Evolutionary conservation across 2,113 vertebrate species (phyloP).

Genomic region (Leptodactylus fuscus): DNA sequence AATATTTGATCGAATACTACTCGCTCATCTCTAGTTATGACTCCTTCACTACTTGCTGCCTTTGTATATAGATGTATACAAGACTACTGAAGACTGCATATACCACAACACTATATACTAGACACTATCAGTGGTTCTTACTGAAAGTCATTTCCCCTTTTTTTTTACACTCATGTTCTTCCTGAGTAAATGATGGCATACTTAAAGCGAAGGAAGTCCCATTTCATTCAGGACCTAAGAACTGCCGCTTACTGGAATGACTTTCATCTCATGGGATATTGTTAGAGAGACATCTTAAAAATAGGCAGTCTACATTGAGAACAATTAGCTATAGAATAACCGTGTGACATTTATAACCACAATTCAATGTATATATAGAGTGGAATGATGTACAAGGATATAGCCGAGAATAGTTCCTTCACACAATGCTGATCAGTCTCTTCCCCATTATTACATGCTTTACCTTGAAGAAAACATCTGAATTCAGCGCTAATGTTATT

Average conservation of each 20-base stretch:
- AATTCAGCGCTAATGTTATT: too few species aligned
- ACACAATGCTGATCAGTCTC: not conserved
- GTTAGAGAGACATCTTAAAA: not conserved
- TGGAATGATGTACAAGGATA: not conserved
- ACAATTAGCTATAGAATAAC: not conserved
- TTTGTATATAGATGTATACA: too few species aligned
- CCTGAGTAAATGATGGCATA: not conserved
- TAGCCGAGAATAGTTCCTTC: not conserved
- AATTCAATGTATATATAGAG: not conserved
- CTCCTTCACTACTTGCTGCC: too few species aligned
- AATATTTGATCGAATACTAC: too few species aligned
- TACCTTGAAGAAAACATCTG: too few species aligned
- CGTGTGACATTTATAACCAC: not conserved
- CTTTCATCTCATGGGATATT: constrained; percentile 6
- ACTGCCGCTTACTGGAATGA: not conserved
- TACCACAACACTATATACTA: not conserved
- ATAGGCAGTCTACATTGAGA: not conserved
- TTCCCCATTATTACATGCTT: not conserved
- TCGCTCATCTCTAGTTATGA: too few species aligned
- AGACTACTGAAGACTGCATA: not conserved
- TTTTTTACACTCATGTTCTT: not conserved
- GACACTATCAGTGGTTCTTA: not conserved
- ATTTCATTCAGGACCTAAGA: not conserved
- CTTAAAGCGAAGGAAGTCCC: not conserved
- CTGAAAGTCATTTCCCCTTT: not conserved